Evolutionary conservation across 37 sponge, comb jelly and placozoan species (phyloP).

Genomic region (Ianthella basta): DNA sequence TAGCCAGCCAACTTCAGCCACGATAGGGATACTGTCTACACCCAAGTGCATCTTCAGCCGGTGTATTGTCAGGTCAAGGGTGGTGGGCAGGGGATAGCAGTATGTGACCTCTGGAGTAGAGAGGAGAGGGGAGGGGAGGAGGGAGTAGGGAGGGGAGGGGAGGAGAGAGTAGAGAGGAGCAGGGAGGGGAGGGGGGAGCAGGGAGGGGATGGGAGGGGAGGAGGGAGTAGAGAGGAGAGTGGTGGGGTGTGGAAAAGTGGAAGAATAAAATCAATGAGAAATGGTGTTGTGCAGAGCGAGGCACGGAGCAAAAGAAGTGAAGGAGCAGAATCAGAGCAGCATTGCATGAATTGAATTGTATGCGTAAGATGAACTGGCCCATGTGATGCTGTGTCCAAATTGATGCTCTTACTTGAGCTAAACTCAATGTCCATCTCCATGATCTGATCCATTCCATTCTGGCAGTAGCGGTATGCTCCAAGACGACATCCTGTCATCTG

Average conservation of each 20-base stretch:
- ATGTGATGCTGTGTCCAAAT: too few species aligned
- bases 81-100: neutral
- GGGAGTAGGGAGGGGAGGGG: too few species aligned
- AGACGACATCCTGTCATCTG: constrained; percentile 8
- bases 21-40: neutral
- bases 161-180: too few species aligned
- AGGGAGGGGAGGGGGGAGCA: neutral
- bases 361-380: too few species aligned
- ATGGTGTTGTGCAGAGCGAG: too few species aligned
- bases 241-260: too few species aligned
- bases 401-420: neutral
- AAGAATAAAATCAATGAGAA: too few species aligned
- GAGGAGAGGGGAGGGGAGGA: neutral
- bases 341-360: too few species aligned
- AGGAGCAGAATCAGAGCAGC: too few species aligned
- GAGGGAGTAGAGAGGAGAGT: too few species aligned
- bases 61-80: neutral
- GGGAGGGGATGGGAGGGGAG: too few species aligned
- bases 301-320: too few species aligned
- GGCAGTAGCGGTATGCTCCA: constrained; percentile 9
- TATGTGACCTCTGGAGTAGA: neutral
- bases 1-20: constrained; percentile 5
- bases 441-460: neutral
- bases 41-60: constrained; percentile 1
- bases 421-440: neutral